Base-by-base conservation (phyloP, 2,888 invertebrate genomes). In the Catocala nupta region DNA sequence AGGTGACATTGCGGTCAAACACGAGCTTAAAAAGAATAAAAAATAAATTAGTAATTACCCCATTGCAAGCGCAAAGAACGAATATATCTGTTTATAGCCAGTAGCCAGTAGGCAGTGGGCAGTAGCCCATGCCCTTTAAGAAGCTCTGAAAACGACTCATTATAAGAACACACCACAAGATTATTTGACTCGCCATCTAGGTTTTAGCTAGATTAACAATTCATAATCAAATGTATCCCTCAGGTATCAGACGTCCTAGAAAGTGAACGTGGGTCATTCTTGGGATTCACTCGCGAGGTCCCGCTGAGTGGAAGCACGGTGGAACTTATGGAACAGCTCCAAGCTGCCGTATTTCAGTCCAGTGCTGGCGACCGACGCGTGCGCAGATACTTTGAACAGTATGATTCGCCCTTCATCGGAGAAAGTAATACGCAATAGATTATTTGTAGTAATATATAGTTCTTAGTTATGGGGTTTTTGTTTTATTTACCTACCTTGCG, bases 381-480 rank as follows among this genome's bases (percentile, higher is more conserved):
- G 47, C 81, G 87, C 9, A 80, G 92, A 4, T 92, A 92, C 71
- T 92, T 85, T 70, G 87, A 91, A 11, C 68, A 71, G 1, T 92
- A 86, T 56, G 87, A 90, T 12, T 86, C 90, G 5, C 89, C 92
- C 0, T 91, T 91, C 57, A 63, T 81, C 0, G 85, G 76, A 12
- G 65, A 68, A 6, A 66, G 54, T 5, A 48, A 65, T 43, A 52
- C 55, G 59, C 25, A 67, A 5, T 47, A 47, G 47, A 8, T 5
- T 12, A 8, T 16, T 47, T 16, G 10, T 47, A 47, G 13, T 45
- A 45, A 47, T 47, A 47, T 10, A 47, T 16, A 16, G 47, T 16
- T 47, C 25, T 47, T 47, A 47, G 16, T 45, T 7, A 10, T 45
- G 45, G 1, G 45, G 13, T 1, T 45, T 16, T 45, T 13, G 12